phyloP scores from a whole-genome alignment of 2,797 vertebrate genomes.

The Anguilla pacifica region DNA sequence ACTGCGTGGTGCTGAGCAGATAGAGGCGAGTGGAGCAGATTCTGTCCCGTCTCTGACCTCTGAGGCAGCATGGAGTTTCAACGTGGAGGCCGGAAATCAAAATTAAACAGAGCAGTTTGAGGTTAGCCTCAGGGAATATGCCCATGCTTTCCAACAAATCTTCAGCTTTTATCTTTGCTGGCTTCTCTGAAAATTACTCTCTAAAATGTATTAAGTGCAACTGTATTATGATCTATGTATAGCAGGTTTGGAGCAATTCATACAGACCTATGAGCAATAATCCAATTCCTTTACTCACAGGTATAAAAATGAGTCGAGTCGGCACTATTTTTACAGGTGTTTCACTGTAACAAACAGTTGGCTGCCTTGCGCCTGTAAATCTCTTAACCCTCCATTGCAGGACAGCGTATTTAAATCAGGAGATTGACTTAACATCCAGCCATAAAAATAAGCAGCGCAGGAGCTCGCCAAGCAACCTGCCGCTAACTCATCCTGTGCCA shows the following conservation, averaged over 20 bases:
- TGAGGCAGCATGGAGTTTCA: not conserved
- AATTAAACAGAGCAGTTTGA: not conserved
- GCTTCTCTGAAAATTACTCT: not conserved
- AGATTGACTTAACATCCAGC: not conserved
- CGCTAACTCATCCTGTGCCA: not conserved
- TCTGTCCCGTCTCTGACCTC: not conserved
- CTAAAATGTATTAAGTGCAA: not conserved
- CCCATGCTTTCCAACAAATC: not conserved
- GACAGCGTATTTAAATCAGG: constrained; percentile 14
- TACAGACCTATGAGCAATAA: not conserved
- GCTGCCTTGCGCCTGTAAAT: not conserved
- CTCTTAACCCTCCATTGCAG: not conserved
- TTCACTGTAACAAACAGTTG: not conserved
- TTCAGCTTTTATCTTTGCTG: not conserved
- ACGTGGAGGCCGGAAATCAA: not conserved
- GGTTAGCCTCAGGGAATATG: not conserved
- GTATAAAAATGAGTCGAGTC: not conserved
- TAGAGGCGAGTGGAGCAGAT: not conserved
- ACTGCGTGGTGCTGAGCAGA: not conserved
- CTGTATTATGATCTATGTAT: not conserved
- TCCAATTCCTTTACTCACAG: not conserved
- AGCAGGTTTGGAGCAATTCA: not conserved
- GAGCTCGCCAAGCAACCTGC: not conserved
- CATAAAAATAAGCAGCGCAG: not conserved
- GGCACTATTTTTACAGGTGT: not conserved